These are phyloP conservation scores for Arenaria interpres DNA, from an alignment of 2,113 vertebrate species.

Conservation along the genomic window DNA sequence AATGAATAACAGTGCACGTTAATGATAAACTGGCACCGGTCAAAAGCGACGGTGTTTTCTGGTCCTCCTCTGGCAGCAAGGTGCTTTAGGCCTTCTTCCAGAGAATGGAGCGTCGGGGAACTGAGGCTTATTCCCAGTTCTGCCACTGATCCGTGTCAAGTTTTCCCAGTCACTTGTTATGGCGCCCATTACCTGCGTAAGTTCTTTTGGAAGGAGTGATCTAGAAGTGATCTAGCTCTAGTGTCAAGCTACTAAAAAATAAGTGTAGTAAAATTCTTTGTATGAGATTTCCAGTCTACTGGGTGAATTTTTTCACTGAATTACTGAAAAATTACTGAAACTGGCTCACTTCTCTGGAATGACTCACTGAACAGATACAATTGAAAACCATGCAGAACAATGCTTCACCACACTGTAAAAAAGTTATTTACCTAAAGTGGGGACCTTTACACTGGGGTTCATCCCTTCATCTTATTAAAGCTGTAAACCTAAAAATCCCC, in stretches of 20 bases:
- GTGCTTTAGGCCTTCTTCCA: not conserved
- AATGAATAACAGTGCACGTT: not conserved
- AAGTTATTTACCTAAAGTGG: not conserved
- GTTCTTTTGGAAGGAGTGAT: not conserved
- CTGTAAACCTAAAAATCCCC: not conserved
- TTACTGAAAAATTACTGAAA: conserved; percentile 25
- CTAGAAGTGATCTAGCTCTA: not conserved
- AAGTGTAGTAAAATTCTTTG: not conserved
- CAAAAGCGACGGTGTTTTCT: not conserved
- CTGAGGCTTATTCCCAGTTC: not conserved
- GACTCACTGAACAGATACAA: not conserved
- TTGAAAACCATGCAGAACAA: not conserved
- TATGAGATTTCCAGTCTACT: not conserved
- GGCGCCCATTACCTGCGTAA: rapidly evolving
- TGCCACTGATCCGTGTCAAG: not conserved
- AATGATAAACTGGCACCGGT: not conserved
- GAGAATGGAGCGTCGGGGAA: not conserved
- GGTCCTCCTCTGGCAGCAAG: not conserved
- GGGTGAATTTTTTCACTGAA: too few species aligned
- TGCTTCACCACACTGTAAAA: not conserved
- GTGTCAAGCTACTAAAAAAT: not conserved
- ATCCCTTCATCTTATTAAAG: not conserved
- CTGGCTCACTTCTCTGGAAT: not conserved
- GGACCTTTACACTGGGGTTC: not conserved
- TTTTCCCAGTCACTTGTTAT: not conserved